Evolutionary conservation across 2,888 invertebrate genomes (phyloP).

Genomic region (Isoperla grammatica): DNA sequence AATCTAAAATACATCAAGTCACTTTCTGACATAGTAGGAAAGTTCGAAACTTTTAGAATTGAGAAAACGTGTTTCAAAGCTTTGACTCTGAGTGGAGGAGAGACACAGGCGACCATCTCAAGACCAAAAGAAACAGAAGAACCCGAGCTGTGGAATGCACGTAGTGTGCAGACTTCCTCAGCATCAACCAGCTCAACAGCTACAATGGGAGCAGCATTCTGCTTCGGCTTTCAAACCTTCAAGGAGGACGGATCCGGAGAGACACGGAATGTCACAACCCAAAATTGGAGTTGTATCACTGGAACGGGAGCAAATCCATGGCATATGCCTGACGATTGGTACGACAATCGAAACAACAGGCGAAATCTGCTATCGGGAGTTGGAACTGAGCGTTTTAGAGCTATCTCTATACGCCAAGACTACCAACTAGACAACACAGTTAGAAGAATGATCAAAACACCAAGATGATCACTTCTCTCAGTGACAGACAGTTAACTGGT

Average conservation of each 20-base stretch:
- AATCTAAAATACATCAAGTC: constrained; percentile 28
- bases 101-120: constrained; percentile 32
- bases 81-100: constrained; percentile 30
- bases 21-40: constrained; percentile 32
- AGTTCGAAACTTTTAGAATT: constrained; percentile 31
- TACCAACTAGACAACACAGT: neutral
- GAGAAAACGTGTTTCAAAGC: constrained; percentile 33
- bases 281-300: constrained; percentile 18
- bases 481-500: too few species aligned
- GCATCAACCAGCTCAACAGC: constrained; percentile 32
- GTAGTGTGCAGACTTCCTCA: constrained; percentile 31
- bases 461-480: too few species aligned
- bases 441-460: constrained; percentile 8
- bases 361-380: constrained; percentile 28
- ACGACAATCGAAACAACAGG: constrained; percentile 27
- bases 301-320: constrained; percentile 18
- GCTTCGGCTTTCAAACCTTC: constrained; percentile 33
- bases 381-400: constrained; percentile 22
- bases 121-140: constrained; percentile 30
- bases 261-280: constrained; percentile 21
- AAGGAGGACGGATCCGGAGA: constrained; percentile 33
- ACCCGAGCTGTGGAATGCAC: constrained; percentile 25
- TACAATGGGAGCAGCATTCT: constrained; percentile 32
- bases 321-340: constrained; percentile 29
- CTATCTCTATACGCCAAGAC: constrained; percentile 18